A percentile compares a stretch with the other conserved stretches of the same genome.
phyloP scores from a whole-genome alignment of 2,888 invertebrate genomes.

The Callyntrura sp. region DNA sequence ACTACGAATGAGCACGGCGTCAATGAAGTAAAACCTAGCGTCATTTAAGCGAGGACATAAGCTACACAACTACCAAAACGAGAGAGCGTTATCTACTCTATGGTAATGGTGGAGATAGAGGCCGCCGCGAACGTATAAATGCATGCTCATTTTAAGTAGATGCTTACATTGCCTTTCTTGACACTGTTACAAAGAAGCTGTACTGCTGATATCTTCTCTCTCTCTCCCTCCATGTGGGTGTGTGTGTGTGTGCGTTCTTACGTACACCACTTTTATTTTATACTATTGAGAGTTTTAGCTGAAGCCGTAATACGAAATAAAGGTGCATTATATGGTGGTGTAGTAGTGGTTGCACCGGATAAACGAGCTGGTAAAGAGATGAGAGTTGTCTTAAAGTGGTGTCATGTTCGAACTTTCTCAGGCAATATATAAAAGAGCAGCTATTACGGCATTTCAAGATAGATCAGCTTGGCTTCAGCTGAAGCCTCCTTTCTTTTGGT shows the following conservation, averaged over 20 bases:
- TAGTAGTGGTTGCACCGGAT: slow-evolving; percentile 57
- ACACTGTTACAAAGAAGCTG: background rate
- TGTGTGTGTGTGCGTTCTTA: background rate
- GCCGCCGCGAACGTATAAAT: slow-evolving; percentile 3
- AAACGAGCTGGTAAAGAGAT: slow-evolving; percentile 70
- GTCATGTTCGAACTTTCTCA: slow-evolving; percentile 71
- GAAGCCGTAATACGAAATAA: slow-evolving; percentile 25
- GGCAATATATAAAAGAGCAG: slow-evolving; percentile 60
- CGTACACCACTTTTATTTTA: slow-evolving; percentile 14
- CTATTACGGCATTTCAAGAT: slow-evolving; percentile 65
- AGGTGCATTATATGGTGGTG: slow-evolving; percentile 7
- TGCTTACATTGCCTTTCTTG: slow-evolving; percentile 6
- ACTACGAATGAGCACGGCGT: background rate
- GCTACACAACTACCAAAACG: background rate
- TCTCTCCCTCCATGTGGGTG: background rate
- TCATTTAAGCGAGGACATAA: slow-evolving; percentile 44
- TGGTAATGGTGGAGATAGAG: slow-evolving; percentile 35
- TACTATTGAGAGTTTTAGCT: slow-evolving; percentile 6
- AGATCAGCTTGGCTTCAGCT: slow-evolving; percentile 66
- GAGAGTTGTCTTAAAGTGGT: slow-evolving; percentile 67
- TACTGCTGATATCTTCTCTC: background rate
- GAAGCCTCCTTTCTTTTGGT: slow-evolving; percentile 48
- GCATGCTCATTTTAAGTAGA: slow-evolving; percentile 11
- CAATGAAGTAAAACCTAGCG: slow-evolving; percentile 33
- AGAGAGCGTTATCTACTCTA: slow-evolving; percentile 56